A percentile compares a stretch with the other conserved stretches of the same genome.
Evolutionary conservation across 2,888 invertebrate species (phyloP).

Genomic region (Phorcus lineatus): DNA sequence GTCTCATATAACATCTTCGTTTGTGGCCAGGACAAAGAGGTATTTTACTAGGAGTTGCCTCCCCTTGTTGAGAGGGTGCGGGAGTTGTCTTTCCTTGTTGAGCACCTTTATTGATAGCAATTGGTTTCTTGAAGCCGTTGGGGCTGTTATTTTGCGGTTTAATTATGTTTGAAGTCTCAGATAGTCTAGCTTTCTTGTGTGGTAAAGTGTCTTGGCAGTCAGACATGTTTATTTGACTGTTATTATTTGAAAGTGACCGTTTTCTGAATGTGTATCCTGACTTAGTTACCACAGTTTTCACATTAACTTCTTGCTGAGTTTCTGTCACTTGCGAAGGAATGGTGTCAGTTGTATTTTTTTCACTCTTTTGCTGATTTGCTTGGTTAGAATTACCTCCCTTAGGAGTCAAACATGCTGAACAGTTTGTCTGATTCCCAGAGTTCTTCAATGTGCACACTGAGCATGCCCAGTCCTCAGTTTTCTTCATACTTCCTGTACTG

Average conservation of each 20-base stretch:
- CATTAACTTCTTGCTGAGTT: background rate
- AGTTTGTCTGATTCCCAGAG: constrained; percentile 37
- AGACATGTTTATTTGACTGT: background rate
- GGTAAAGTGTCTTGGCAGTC: background rate
- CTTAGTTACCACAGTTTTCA: background rate
- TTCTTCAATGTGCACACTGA: constrained; percentile 58
- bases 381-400: constrained; percentile 5
- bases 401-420: constrained; percentile 49
- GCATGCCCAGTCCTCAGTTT: constrained; percentile 53
- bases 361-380: background rate
- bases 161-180: background rate
- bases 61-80: background rate
- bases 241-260: background rate
- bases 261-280: constrained; percentile 3
- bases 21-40: constrained; percentile 57
- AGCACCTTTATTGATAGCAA: too few relatives aligned
- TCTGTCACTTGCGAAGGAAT: background rate
- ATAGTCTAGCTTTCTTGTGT: background rate
- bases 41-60: constrained; percentile 40
- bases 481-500: constrained; percentile 25
- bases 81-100: background rate
- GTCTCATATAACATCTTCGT: constrained; percentile 48
- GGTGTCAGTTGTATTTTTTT: background rate
- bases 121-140: background rate
- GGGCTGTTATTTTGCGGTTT: background rate